Conservation (phyloP, 2,113 vertebrate species). For the Hyla sarda region DNA sequence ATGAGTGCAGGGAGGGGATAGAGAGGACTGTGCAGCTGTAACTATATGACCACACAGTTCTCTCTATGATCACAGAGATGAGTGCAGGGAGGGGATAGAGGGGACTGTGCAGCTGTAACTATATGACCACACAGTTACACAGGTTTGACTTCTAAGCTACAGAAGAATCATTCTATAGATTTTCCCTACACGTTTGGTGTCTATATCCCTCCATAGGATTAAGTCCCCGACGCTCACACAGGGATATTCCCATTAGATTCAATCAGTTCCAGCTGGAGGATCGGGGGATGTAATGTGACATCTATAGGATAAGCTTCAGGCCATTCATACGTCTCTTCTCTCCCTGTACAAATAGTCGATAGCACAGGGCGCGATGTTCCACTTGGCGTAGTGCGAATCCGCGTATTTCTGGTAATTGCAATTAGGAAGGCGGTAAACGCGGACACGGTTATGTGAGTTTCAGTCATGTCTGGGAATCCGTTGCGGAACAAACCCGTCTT, state of each 20-base stretch:
- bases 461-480: constrained; percentile 43
- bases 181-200: no score
- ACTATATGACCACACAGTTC: no score
- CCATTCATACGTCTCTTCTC: background rate
- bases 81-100: no score
- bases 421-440: constrained; percentile 24
- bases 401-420: constrained; percentile 28
- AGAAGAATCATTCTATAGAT: no score
- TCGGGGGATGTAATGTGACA: background rate
- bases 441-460: constrained; percentile 40
- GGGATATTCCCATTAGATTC: background rate
- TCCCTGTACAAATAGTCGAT: constrained; percentile 22
- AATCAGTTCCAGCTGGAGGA: background rate
- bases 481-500: constrained; percentile 23
- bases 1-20: no score
- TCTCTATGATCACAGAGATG: no score
- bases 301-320: constrained; percentile 1
- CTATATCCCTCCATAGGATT: no score
- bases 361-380: background rate
- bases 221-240: constrained; percentile 5
- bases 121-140: no score
- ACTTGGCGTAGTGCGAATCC: background rate
- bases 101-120: no score
- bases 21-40: no score
- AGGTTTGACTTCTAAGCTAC: no score